phyloP scores from a whole-genome alignment of 2,113 vertebrate genomes.

The Athene cunicularia region DNA sequence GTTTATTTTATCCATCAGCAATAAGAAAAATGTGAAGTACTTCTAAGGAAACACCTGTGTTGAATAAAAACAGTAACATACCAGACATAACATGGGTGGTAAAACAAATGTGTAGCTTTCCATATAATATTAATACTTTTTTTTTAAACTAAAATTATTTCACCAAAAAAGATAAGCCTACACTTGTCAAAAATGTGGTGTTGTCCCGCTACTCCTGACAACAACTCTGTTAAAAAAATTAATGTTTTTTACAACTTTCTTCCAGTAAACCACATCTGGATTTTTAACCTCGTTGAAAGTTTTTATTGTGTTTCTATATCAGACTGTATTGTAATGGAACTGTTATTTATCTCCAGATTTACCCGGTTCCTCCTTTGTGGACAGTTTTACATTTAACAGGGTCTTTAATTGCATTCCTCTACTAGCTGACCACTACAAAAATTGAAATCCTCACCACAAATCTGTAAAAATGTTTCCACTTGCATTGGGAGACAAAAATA shows the following conservation, averaged over 20 bases:
- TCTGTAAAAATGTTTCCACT: constrained; percentile 77
- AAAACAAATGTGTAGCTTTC: neutral
- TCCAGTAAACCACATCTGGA: constrained; percentile 34
- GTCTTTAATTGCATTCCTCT: constrained; percentile 85
- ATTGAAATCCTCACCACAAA: constrained; percentile 84
- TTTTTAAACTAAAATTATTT: neutral
- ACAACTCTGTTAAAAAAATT: neutral
- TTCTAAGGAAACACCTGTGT: constrained; percentile 68
- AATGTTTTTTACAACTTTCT: constrained; percentile 22
- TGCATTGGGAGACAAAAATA: constrained; percentile 87
- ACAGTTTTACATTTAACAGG: constrained; percentile 66
- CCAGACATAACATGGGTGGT: neutral
- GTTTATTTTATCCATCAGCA: neutral
- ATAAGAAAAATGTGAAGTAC: neutral
- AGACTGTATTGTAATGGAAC: neutral
- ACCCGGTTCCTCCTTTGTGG: constrained; percentile 34
- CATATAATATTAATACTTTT: neutral
- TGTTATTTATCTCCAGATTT: constrained; percentile 62
- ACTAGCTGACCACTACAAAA: constrained; percentile 82
- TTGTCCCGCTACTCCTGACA: neutral
- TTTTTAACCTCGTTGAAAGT: neutral
- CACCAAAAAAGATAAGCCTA: neutral
- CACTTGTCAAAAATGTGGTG: neutral
- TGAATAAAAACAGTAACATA: constrained; percentile 1
- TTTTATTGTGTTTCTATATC: neutral